These are phyloP conservation scores for Brachynemurus nebulosus DNA, from an alignment of 2,888 invertebrate genomes.

Conservation along the genomic window DNA sequence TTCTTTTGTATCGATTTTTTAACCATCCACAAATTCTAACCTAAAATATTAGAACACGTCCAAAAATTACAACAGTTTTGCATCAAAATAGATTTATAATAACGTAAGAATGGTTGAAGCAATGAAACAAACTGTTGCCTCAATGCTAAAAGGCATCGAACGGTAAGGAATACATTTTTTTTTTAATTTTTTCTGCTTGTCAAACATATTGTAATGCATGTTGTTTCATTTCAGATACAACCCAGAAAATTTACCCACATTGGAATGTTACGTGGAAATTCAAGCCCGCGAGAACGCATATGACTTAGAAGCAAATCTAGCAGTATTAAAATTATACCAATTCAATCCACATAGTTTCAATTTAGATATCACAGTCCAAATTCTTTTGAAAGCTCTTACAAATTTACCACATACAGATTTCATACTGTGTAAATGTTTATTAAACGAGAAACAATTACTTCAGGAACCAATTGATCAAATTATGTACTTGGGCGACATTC, in stretches of 20 bases:
- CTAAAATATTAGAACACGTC: too few relatives aligned
- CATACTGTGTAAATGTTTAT: conserved; percentile 90
- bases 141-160: conserved; percentile 84
- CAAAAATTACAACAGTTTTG: too few relatives aligned
- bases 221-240: conserved; percentile 61
- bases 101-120: too few relatives aligned
- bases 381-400: conserved; percentile 88
- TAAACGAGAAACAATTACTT: conserved; percentile 61
- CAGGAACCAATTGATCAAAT: conserved; percentile 80
- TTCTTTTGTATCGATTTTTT: too few relatives aligned
- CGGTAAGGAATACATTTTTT: conserved; percentile 41
- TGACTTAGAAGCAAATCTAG: conserved; percentile 93
- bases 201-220: conserved; percentile 2
- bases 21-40: too few relatives aligned
- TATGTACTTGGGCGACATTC: conserved; percentile 73
- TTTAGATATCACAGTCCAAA: conserved; percentile 70
- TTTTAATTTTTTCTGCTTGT: background rate
- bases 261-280: conserved; percentile 86
- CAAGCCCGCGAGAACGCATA: conserved; percentile 90
- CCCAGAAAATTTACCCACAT: conserved; percentile 80
- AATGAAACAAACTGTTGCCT: conserved; percentile 74
- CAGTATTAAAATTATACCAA: conserved; percentile 92
- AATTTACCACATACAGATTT: conserved; percentile 97
- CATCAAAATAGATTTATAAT: too few relatives aligned
- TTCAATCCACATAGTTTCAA: conserved; percentile 84